A percentile compares a stretch with the other conserved stretches of the same genome.
Evolutionary conservation across 2,888 invertebrate species (phyloP).

Genomic region (Conomelus anceps): DNA sequence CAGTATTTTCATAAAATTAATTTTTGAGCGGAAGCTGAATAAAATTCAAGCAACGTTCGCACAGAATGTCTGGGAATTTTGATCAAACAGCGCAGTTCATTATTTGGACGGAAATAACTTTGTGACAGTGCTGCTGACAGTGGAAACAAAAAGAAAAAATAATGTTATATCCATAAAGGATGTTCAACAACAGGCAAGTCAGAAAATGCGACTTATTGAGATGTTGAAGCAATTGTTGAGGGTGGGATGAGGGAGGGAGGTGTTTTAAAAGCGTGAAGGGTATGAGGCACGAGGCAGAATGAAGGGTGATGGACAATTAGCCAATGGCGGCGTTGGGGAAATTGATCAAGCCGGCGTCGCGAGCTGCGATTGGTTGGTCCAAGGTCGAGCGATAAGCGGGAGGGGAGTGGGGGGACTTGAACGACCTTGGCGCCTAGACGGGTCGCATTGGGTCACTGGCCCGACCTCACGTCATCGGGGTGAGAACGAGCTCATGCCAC

Average conservation of each 20-base stretch:
- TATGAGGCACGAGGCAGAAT: not conserved
- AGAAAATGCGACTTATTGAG: not conserved
- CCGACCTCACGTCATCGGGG: not conserved
- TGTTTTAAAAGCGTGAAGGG: not conserved
- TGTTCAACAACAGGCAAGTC: not conserved
- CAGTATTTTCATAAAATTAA: not conserved
- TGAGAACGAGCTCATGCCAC: not conserved
- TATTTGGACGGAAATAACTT: not conserved
- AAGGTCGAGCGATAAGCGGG: slow-evolving; percentile 1
- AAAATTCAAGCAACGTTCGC: not conserved
- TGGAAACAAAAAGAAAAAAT: not conserved
- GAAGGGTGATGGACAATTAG: slow-evolving; percentile 12
- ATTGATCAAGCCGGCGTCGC: not conserved
- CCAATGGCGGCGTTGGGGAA: slow-evolving; percentile 1
- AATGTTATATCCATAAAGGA: not conserved
- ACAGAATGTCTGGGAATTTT: not conserved
- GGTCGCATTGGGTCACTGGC: slow-evolving; percentile 11
- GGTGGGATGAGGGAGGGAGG: not conserved
- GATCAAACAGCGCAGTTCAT: not conserved
- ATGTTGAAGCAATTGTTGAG: not conserved
- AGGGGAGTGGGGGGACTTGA: slow-evolving; percentile 15
- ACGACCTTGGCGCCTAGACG: slow-evolving; percentile 27
- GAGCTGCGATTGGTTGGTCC: not conserved
- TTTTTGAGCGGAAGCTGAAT: not conserved
- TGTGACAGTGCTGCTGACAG: not conserved